Percentiles rank a stretch among this genome's conserved stretches.
Conservation (phyloP, 1,140 invertebrate species). For the Pseudachorutes palmiensis region DNA sequence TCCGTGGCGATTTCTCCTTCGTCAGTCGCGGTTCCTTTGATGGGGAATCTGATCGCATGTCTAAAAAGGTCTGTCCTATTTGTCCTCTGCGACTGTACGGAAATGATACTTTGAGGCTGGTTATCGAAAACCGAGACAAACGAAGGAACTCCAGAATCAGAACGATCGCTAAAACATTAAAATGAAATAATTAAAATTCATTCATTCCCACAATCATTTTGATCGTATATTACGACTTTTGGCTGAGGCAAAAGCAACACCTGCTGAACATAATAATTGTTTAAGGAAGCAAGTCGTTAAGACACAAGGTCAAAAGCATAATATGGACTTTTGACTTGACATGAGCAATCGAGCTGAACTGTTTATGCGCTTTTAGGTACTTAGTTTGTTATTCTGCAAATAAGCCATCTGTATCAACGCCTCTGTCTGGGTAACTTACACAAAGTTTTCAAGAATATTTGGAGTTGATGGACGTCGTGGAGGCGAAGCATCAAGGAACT, state of each 20-base stretch:
- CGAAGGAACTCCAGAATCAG: slow-evolving; percentile 30
- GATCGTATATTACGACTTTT: too few species aligned
- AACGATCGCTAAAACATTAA: background rate
- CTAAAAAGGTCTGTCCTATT: slow-evolving; percentile 36
- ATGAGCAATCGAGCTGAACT: too few species aligned
- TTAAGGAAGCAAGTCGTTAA: too few species aligned
- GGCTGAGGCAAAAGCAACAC: too few species aligned
- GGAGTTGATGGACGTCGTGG: slow-evolving; percentile 31
- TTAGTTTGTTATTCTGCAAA: too few species aligned
- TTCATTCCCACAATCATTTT: too few species aligned
- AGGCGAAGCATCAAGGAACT: slow-evolving; percentile 37
- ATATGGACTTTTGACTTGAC: too few species aligned
- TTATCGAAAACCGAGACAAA: slow-evolving; percentile 38
- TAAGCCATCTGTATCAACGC: too few species aligned
- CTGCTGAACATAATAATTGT: too few species aligned
- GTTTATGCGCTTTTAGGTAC: too few species aligned
- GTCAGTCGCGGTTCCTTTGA: slow-evolving; percentile 21
- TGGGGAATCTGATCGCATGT: slow-evolving; percentile 28
- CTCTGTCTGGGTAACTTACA: slow-evolving; percentile 16
- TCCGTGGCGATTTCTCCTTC: slow-evolving; percentile 36
- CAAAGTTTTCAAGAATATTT: slow-evolving; percentile 21
- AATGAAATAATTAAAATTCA: background rate
- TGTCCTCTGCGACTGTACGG: slow-evolving; percentile 20
- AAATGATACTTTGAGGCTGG: slow-evolving; percentile 4
- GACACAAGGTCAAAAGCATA: too few species aligned